A percentile compares a stretch with the other conserved stretches of the same genome.
Evolutionary conservation across 2,797 vertebrate genomes (phyloP).

Genomic region (Pteropus rufus): DNA sequence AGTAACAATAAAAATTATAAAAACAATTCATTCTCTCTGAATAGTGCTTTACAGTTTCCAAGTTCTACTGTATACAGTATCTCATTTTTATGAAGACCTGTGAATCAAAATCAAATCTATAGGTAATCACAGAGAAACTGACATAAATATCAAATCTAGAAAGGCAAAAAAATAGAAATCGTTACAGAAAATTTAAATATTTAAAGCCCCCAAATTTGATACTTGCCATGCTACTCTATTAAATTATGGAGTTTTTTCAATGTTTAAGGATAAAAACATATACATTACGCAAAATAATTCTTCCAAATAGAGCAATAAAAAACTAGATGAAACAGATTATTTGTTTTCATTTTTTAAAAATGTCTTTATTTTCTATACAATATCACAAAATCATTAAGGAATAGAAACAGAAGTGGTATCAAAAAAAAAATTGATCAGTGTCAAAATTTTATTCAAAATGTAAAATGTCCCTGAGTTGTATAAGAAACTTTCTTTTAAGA

Average conservation of each 20-base stretch:
- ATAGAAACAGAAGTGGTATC: background rate
- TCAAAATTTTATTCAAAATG: constrained; percentile 17
- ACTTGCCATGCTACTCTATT: background rate
- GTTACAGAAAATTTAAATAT: background rate
- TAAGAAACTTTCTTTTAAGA: background rate
- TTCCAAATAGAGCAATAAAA: background rate
- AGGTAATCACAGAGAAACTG: background rate
- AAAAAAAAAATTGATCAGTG: background rate
- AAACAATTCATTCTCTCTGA: background rate
- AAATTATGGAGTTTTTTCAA: background rate
- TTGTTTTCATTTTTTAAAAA: constrained; percentile 8
- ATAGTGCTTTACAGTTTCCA: background rate
- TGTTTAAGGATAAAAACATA: background rate
- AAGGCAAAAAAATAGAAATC: background rate
- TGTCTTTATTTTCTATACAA: constrained; percentile 10
- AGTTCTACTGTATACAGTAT: background rate
- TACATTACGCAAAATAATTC: background rate
- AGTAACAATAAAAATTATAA: constrained; percentile 2
- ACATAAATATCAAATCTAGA: background rate
- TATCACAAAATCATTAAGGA: background rate
- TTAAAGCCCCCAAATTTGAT: background rate
- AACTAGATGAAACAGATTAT: background rate
- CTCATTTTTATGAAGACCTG: background rate
- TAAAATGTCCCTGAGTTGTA: background rate
- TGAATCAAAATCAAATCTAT: background rate